These are phyloP conservation scores for Sycophila texana DNA, from an alignment of 2,888 invertebrate genomes.

Conservation along the genomic window DNA sequence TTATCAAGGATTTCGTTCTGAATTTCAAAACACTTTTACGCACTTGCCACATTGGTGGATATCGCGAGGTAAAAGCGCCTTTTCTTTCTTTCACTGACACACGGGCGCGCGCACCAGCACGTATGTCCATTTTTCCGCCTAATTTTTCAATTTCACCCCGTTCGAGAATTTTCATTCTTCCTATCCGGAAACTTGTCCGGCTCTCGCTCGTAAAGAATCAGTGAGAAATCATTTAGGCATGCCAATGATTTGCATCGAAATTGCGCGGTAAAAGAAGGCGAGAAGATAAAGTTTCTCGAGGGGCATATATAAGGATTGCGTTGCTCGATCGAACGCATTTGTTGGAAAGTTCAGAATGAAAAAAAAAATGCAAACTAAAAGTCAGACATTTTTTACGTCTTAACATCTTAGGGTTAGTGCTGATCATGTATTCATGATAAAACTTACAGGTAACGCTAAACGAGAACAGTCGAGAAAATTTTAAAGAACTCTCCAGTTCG, in stretches of 20 bases:
- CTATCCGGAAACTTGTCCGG: not conserved
- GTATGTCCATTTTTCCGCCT: not conserved
- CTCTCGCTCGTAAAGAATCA: not conserved
- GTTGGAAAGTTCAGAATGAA: no score
- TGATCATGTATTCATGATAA: no score
- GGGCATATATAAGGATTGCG: not conserved
- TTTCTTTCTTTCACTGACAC: no score
- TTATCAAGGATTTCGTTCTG: not conserved
- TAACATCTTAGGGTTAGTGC: no score
- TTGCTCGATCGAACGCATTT: not conserved
- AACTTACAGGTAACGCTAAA: no score
- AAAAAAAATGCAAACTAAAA: no score
- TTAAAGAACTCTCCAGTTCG: no score
- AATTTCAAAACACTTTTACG: not conserved
- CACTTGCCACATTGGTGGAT: no score
- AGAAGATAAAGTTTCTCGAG: not conserved
- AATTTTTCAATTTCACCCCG: constrained; percentile 22
- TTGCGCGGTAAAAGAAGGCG: not conserved
- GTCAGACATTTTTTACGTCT: no score
- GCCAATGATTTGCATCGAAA: constrained; percentile 40
- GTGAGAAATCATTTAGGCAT: constrained; percentile 24
- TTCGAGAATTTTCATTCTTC: not conserved
- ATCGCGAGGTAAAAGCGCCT: no score
- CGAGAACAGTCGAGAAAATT: no score
- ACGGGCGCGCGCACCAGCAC: no score